A percentile compares a stretch with the other conserved stretches of the same genome.
Conservation (phyloP, 2,113 vertebrate genomes). For the Oriolus oriolus region DNA sequence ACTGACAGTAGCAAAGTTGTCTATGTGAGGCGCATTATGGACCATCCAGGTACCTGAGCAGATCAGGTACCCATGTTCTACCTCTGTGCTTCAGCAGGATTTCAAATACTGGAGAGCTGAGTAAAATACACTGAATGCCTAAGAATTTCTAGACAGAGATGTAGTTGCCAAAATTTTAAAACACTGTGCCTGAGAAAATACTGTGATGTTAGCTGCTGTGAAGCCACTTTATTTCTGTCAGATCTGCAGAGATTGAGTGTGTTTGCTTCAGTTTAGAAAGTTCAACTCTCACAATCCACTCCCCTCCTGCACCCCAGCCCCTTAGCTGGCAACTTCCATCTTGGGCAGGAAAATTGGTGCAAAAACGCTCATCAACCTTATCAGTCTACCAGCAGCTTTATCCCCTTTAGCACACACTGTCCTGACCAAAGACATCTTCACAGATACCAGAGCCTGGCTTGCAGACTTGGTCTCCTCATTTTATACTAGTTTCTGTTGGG, state of each 20-base stretch:
- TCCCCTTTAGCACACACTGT: neutral
- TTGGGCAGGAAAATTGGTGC: neutral
- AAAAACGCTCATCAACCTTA: neutral
- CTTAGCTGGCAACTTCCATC: neutral
- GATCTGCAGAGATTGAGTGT: neutral
- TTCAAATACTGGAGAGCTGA: neutral
- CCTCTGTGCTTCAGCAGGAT: neutral
- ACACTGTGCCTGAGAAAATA: neutral
- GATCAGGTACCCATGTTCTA: fast-evolving
- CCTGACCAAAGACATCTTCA: neutral
- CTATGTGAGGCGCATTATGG: neutral
- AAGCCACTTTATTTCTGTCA: neutral
- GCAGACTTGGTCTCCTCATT: neutral
- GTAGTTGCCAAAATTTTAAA: neutral
- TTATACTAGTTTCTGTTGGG: neutral
- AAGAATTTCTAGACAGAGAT: neutral
- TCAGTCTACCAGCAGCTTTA: neutral
- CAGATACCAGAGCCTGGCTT: neutral
- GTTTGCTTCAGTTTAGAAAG: neutral
- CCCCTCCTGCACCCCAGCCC: fast-evolving
- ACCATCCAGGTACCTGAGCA: neutral
- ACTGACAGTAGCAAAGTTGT: neutral
- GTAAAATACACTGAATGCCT: neutral
- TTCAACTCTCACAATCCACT: neutral
- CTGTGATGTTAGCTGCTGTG: neutral